Conservation (phyloP, 2,888 invertebrate species). For the Heliconius ismenius region DNA sequence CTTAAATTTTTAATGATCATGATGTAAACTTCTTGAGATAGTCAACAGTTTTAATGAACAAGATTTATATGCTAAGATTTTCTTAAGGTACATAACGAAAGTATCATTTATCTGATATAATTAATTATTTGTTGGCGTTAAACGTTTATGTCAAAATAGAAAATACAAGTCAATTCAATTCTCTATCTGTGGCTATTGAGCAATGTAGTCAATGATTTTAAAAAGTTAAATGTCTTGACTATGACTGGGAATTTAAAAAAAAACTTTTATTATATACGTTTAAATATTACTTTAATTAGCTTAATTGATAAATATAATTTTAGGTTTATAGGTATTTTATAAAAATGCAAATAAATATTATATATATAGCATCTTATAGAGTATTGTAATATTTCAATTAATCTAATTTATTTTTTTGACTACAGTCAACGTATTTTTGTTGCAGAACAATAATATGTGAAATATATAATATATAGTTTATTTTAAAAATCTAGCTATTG, state of each 20-base stretch:
- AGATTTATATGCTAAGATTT: background rate
- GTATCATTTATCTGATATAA: slow-evolving; percentile 18
- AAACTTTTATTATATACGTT: slow-evolving; percentile 37
- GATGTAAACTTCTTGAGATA: background rate
- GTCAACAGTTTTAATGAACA: background rate
- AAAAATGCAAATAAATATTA: slow-evolving; percentile 40
- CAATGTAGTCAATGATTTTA: slow-evolving; percentile 2
- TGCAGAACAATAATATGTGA: slow-evolving; percentile 23
- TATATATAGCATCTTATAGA: slow-evolving; percentile 31
- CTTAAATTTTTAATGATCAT: slow-evolving; percentile 3
- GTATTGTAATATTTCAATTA: slow-evolving; percentile 40
- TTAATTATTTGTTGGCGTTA: slow-evolving; percentile 9
- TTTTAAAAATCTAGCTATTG: slow-evolving; percentile 11
- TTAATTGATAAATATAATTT: slow-evolving; percentile 44
- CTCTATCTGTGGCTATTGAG: background rate
- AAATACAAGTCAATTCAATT: slow-evolving; percentile 17
- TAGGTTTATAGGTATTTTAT: slow-evolving; percentile 37
- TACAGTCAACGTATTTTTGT: slow-evolving; percentile 33
- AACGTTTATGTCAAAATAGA: slow-evolving; percentile 15
- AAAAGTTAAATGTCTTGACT: slow-evolving; percentile 32
- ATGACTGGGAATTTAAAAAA: slow-evolving; percentile 35
- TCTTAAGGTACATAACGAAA: slow-evolving; percentile 11
- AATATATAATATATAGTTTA: slow-evolving; percentile 23
- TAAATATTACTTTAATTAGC: slow-evolving; percentile 45
- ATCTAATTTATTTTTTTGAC: slow-evolving; percentile 41